Percentiles rank a stretch among this genome's conserved stretches.
phyloP scores from a whole-genome alignment of 2,888 invertebrate species.

The Polymixis lichenea region DNA sequence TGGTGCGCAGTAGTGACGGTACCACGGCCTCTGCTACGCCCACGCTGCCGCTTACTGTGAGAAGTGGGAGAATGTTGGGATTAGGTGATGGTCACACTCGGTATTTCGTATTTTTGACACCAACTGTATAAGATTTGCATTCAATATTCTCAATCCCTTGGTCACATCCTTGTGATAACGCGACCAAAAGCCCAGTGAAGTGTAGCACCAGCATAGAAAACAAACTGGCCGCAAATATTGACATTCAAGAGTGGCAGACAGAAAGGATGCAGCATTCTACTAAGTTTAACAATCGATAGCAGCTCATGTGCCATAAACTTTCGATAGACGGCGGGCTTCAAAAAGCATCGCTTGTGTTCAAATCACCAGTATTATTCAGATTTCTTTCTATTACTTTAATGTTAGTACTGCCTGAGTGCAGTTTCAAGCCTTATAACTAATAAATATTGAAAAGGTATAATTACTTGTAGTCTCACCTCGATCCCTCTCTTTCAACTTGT shows the following conservation, averaged over 20 bases:
- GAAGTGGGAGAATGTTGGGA: neutral
- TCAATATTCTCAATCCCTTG: neutral
- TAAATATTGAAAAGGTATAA: slow-evolving; percentile 53
- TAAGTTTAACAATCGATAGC: neutral
- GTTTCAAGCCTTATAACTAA: slow-evolving; percentile 38
- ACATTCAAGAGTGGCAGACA: neutral
- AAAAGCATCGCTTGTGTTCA: neutral
- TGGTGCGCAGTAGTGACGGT: slow-evolving; percentile 94
- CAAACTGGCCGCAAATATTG: neutral
- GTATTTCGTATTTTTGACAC: neutral
- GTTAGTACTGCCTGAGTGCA: neutral
- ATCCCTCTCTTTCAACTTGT: slow-evolving; percentile 96
- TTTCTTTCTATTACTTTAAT: neutral
- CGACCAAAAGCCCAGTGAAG: neutral
- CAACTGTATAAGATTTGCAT: neutral
- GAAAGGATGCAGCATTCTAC: neutral
- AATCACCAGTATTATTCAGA: neutral
- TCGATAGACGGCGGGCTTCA: neutral
- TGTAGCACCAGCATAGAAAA: neutral
- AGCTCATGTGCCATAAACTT: neutral
- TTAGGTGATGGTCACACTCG: slow-evolving; percentile 2
- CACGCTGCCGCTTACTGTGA: slow-evolving; percentile 85
- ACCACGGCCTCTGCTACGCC: slow-evolving; percentile 91
- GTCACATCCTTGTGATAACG: neutral
- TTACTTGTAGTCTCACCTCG: slow-evolving; percentile 88